Conservation (phyloP, 2,888 invertebrate genomes). For the Eupeodes luniger region DNA sequence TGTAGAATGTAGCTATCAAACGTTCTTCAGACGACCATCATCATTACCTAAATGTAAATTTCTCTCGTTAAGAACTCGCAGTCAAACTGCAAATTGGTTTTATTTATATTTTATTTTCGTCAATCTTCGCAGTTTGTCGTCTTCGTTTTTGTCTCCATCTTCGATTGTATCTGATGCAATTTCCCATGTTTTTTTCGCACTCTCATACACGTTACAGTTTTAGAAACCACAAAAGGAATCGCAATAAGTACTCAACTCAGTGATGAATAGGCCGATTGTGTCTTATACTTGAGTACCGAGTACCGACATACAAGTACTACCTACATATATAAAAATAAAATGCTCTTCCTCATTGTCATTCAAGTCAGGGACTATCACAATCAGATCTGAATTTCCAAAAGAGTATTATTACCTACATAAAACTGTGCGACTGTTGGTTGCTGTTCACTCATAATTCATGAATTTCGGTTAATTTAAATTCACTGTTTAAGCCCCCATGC, state of each 20-base stretch:
- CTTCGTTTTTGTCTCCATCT: neutral
- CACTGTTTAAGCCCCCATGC: conserved; percentile 37
- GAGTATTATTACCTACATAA: conserved; percentile 68
- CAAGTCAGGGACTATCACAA: conserved; percentile 58
- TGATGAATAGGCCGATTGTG: conserved; percentile 61
- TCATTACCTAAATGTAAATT: conserved; percentile 52
- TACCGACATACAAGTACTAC: neutral
- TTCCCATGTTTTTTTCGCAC: conserved; percentile 57
- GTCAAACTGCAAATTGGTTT: conserved; percentile 45
- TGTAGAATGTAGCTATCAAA: neutral
- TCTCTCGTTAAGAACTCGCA: conserved; percentile 24
- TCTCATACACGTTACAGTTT: conserved; percentile 66
- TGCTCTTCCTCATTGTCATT: conserved; percentile 67
- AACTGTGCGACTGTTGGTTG: conserved; percentile 40
- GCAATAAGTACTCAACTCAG: conserved; percentile 19
- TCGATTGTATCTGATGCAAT: conserved; percentile 61
- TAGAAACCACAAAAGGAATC: conserved; percentile 65
- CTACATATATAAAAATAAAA: neutral
- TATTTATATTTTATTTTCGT: conserved; percentile 24
- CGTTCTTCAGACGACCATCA: conserved; percentile 15
- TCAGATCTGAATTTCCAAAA: conserved; percentile 76
- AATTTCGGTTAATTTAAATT: conserved; percentile 71
- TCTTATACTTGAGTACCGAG: neutral
- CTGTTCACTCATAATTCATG: conserved; percentile 73
- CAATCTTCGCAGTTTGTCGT: neutral